Evolutionary conservation across 2,888 invertebrate species (phyloP), one percentile per base, ranked within the genome.

Genomic region (Troides aeacus): DNA sequence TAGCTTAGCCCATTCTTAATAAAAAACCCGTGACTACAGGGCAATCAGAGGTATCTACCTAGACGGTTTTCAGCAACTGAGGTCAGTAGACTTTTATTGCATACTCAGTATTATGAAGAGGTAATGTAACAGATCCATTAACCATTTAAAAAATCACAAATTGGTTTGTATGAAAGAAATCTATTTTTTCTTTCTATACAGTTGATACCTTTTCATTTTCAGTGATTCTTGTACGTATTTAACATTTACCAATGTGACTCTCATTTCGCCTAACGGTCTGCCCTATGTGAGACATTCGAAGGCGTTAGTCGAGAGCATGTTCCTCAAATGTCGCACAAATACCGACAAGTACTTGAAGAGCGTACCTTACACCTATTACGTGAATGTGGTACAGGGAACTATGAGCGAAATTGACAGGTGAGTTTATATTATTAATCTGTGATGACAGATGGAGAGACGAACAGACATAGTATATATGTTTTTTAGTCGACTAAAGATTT

Each of bases 231-330:
- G 86, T 0, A 82, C 90, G 1, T 89, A 94, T 77, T 79, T 94
- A 23, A 92, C 91, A 2, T 96, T 96, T 79, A 94, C 94, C 62
- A 95, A 95, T 77, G 85, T 97, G n/a, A 95, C 95, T 0, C 76
- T 97, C 18, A 89, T 97, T 50, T 95, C 95, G 0, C 93, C 93
- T 0, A 88, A 94, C 74, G 96, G 96, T 0, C 68, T 94, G 15
- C 85, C 88, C 0, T 88, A 90, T 72, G 74, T 79, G 2, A 84
- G 87, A 36, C 80, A 82, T 46, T 76, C 81, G 0, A 87, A 84
- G 56, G 61, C 76, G 0, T 74, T 83, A 0, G 82, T 88, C 0
- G 89, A 93, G 23, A 80, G 84, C 53, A 93, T 95, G 90, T 89
- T 94, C 68, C 88, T 93, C 0, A 89, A 86, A 65, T 86, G 85